Evolutionary conservation across 2,797 vertebrate species (phyloP).

Genomic region (Anomalospiza imberbis): DNA sequence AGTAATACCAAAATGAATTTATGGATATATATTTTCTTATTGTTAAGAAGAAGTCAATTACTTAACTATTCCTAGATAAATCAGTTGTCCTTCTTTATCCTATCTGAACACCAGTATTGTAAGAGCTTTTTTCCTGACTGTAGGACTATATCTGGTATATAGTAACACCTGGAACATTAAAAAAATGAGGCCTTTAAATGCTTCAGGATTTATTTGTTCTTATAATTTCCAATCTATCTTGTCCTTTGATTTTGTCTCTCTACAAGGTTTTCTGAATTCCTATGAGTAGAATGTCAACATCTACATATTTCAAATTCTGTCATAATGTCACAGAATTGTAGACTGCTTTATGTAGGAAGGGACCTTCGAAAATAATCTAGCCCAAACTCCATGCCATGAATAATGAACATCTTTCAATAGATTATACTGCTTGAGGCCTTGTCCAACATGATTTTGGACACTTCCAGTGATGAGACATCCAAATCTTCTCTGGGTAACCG

Average conservation of each 20-base stretch:
- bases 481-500: background rate
- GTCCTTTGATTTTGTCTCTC: background rate
- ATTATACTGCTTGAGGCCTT: background rate
- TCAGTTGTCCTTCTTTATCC: background rate
- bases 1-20: background rate
- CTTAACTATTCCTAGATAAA: background rate
- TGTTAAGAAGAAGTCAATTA: background rate
- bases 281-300: background rate
- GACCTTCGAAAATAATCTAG: background rate
- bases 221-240: background rate
- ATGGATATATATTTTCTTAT: background rate
- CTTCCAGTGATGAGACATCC: background rate
- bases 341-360: background rate
- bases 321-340: background rate
- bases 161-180: background rate
- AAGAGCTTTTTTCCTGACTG: background rate
- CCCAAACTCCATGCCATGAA: accelerated
- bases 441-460: background rate
- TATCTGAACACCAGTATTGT: background rate
- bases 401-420: background rate
- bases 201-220: background rate
- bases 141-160: background rate
- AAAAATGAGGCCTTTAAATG: background rate
- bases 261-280: background rate
- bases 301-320: background rate